These are phyloP conservation scores for Callyntrura guangdongensis DNA, from an alignment of 2,888 invertebrate species.

Conservation along the genomic window DNA sequence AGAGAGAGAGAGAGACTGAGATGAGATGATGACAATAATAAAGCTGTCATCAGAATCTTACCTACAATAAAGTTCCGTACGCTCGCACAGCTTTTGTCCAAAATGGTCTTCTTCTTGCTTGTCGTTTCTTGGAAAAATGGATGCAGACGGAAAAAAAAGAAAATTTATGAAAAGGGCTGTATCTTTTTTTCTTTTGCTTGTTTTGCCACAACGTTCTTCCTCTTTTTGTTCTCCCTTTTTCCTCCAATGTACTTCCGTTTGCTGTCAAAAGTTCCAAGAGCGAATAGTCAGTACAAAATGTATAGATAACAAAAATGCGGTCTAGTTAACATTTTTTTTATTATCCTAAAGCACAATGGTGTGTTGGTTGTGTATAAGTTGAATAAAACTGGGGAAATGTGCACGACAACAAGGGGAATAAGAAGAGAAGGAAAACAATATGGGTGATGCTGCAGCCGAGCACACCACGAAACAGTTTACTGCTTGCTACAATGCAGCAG, in stretches of 20 bases:
- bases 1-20: not conserved
- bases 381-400: slow-evolving; percentile 40
- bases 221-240: not conserved
- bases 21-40: slow-evolving; percentile 52
- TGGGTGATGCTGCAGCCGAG: not conserved
- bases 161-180: not conserved
- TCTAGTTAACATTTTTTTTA: not conserved
- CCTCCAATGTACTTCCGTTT: slow-evolving; percentile 44
- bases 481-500: not conserved
- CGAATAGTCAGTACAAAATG: not conserved
- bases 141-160: not conserved
- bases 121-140: not conserved
- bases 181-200: slow-evolving; percentile 19
- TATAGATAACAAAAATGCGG: not conserved
- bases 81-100: not conserved
- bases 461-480: not conserved
- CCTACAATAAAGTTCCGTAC: no score
- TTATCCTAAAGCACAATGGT: not conserved
- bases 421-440: not conserved
- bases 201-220: not conserved
- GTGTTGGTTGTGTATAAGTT: not conserved
- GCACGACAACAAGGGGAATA: not conserved
- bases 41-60: slow-evolving; percentile 33
- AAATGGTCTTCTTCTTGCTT: not conserved
- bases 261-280: slow-evolving; percentile 54